Conservation (phyloP, 2,888 invertebrate genomes). For the Xestia sexstrigata region DNA sequence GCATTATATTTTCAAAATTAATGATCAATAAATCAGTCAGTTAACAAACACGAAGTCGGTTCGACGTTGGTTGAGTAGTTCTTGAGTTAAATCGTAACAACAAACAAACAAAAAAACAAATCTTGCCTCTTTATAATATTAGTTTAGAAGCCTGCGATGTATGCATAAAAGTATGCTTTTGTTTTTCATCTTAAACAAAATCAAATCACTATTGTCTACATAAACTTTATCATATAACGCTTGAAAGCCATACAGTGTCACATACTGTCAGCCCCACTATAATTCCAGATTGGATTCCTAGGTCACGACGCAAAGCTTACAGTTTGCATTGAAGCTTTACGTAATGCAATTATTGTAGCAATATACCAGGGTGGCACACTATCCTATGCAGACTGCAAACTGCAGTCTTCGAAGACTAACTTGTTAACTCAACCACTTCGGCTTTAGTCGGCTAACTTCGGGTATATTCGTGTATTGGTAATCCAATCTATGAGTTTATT, state of each 20-base stretch:
- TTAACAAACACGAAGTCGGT: no score
- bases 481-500: slow-evolving; percentile 55
- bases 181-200: no score
- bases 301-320: slow-evolving; percentile 58
- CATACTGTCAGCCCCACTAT: slow-evolving; percentile 48
- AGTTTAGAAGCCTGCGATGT: no score
- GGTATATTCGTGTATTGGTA: slow-evolving; percentile 53
- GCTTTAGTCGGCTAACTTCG: slow-evolving; percentile 52
- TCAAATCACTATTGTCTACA: slow-evolving; percentile 5
- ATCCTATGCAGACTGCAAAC: slow-evolving; percentile 50
- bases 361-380: slow-evolving; percentile 59
- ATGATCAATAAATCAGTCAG: no score
- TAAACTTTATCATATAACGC: slow-evolving; percentile 15
- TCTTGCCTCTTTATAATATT: no score
- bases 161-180: no score
- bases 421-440: slow-evolving; percentile 64
- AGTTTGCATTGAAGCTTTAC: slow-evolving; percentile 58
- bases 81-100: no score
- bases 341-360: slow-evolving; percentile 71
- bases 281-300: slow-evolving; percentile 63
- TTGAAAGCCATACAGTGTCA: slow-evolving; percentile 18
- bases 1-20: no score
- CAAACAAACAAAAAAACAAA: no score
- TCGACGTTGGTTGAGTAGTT: no score
- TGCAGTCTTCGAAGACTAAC: slow-evolving; percentile 59